Base-by-base conservation (phyloP, 1,140 invertebrate species). In the Drosophila tropicalis region DNA sequence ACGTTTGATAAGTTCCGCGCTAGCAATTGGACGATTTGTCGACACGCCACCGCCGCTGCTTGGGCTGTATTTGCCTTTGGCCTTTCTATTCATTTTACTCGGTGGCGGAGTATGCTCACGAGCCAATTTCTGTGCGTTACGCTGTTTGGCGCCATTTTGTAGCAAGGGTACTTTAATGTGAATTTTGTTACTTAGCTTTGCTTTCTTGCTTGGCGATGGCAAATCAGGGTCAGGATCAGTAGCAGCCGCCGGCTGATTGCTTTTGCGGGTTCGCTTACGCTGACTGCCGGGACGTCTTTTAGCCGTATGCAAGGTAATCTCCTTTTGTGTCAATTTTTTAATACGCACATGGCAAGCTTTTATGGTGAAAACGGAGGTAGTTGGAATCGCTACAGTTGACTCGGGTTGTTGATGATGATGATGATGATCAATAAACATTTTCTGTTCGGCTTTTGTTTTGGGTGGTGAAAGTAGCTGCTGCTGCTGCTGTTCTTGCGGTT, bases 391-490 rank as follows among this genome's bases (percentile, higher is more conserved):
- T 36, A 1, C 2, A 2, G 29, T 29, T 6, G 34, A 6, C 9
- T 15, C 1, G 15, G 34, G 22, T 32, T 1, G 10, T 19, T 1
- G 10, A 15, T 1, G 41, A 47, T 1, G 10, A 15, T 1, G 41
- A 47, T 44, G 29, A 32, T 87, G 69, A n/a, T n/a, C 47, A 12
- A 51, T 51, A 57, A 87, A 87, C 76, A 83, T 83, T 63, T 87
- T 87, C 17, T 87, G 79, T 41, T 83, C 51, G 0, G 70, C 84
- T 70, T 87, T 87, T 0, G 83, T 89, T 39, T 87, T 87, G 4
- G 65, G 77, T 5, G 72, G 69, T 9, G 15, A 39, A 22, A 40
- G 10, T 13, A 39, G 4, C 12, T 39, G 36, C 10, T 13, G 36
- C 12, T 39, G 36, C 12, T 13, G 17, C 36, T 39, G 58, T 22